A percentile compares a stretch with the other conserved stretches of the same genome.
These are phyloP conservation scores for Anneissia japonica DNA, from an alignment of 35 echinoderm and acorn worm species.

Conservation along the genomic window DNA sequence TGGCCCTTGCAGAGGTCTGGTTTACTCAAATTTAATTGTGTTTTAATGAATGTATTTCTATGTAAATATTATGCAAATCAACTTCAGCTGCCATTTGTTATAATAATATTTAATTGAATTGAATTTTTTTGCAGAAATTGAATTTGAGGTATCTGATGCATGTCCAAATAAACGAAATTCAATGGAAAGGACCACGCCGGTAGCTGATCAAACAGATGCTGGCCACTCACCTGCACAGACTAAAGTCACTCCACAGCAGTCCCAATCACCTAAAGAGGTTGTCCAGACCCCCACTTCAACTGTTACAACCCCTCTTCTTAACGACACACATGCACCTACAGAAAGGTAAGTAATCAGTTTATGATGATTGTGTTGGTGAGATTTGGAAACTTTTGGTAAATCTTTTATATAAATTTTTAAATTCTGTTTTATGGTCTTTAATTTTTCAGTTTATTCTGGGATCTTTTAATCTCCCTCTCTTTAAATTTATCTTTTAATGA, in stretches of 20 bases:
- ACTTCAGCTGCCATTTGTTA: no score
- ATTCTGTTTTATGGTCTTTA: no score
- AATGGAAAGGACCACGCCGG: neutral
- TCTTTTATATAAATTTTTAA: no score
- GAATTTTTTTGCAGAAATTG: neutral
- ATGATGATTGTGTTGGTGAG: no score
- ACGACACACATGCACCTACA: neutral
- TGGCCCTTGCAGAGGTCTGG: no score
- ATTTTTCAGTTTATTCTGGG: no score
- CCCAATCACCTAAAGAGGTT: neutral
- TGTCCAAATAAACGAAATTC: neutral
- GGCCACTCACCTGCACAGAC: neutral
- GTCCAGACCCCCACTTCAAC: neutral
- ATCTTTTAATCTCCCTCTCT: no score
- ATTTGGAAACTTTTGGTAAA: no score
- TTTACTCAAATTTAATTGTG: no score
- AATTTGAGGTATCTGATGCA: neutral
- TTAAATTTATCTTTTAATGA: no score
- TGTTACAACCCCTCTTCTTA: neutral
- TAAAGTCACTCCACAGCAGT: neutral
- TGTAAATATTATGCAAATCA: no score
- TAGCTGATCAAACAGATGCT: neutral
- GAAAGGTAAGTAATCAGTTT: neutral
- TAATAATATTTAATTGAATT: neutral
- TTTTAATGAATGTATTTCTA: no score